These are phyloP conservation scores for Dicranocentrus wangi DNA, from an alignment of 2,888 invertebrate genomes.

Conservation along the genomic window DNA sequence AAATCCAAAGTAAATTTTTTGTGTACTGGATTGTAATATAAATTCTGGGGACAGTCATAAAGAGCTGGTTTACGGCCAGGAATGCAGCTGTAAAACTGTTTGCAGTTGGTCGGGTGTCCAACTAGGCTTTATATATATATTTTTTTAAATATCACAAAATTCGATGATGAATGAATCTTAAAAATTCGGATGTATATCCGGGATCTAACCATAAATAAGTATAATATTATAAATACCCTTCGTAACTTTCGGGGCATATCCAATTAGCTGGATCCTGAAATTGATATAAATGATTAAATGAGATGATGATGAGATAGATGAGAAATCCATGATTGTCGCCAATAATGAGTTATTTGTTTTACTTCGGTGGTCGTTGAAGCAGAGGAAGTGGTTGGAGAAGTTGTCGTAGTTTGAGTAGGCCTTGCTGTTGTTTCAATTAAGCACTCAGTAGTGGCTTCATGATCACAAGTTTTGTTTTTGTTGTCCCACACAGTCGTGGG, in stretches of 20 bases:
- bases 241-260: background rate
- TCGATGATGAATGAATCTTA: background rate
- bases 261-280: background rate
- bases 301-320: background rate
- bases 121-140: background rate
- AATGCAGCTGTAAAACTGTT: constrained; percentile 14
- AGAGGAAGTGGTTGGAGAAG: background rate
- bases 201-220: background rate
- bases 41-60: constrained; percentile 5
- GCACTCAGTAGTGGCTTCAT: background rate
- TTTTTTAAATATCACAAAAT: too few species aligned
- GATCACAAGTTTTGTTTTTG: background rate
- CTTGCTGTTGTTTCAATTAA: background rate
- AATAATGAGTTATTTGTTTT: background rate
- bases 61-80: constrained; percentile 41
- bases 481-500: background rate
- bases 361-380: background rate
- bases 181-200: background rate
- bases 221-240: background rate
- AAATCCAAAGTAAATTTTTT: too few species aligned
- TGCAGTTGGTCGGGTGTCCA: background rate
- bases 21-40: constrained; percentile 37
- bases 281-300: too few species aligned
- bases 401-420: background rate
- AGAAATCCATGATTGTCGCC: background rate